A percentile compares a stretch with the other conserved stretches of the same genome.
Conservation (phyloP, 2,797 vertebrate genomes). For the Dendrocincla tyrannina region DNA sequence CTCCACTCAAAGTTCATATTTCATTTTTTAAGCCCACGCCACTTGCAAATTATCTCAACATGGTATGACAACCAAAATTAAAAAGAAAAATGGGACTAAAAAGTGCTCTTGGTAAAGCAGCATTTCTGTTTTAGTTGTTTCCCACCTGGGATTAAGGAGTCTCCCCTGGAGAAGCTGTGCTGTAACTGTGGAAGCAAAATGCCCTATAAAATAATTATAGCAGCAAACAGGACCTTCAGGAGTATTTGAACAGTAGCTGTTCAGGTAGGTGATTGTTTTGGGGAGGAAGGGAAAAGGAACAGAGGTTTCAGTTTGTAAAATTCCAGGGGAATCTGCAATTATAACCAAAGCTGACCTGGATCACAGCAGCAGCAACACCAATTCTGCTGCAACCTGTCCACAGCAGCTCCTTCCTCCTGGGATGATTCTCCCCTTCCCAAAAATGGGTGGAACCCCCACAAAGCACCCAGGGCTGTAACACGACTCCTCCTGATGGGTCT, state of each 20-base stretch:
- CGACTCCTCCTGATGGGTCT: neutral
- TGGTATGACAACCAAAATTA: neutral
- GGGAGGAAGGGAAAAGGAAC: neutral
- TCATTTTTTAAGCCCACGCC: neutral
- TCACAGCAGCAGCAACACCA: neutral
- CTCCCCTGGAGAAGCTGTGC: neutral
- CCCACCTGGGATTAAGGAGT: neutral
- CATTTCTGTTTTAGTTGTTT: neutral
- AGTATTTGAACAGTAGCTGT: neutral
- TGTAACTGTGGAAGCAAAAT: neutral
- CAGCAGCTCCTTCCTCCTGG: neutral
- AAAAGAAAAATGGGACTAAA: neutral
- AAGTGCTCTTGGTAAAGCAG: neutral
- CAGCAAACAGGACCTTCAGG: neutral
- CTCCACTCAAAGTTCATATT: neutral
- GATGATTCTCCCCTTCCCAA: neutral
- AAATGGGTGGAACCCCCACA: rapidly evolving
- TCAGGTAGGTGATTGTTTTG: neutral
- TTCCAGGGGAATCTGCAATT: neutral
- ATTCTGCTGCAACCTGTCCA: neutral
- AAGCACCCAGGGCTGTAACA: neutral
- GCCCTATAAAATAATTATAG: neutral
- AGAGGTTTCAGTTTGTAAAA: neutral
- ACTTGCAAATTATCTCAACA: neutral
- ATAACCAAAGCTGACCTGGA: neutral